phyloP scores from a whole-genome alignment of 2,797 vertebrate species.

The Coendou prehensilis region DNA sequence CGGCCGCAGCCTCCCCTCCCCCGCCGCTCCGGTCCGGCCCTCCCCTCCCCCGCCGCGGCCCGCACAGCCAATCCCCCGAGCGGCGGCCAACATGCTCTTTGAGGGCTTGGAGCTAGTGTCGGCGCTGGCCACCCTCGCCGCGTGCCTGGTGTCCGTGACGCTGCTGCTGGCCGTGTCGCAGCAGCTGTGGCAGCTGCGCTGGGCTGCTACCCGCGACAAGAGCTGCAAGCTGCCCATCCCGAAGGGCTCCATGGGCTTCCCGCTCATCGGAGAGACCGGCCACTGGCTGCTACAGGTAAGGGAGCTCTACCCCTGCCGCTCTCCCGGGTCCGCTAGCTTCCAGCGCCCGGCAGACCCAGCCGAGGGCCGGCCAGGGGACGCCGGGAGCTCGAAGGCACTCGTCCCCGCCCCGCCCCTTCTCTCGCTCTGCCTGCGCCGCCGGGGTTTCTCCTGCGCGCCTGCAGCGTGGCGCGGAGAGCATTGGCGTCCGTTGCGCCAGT shows the following conservation, averaged over 20 bases:
- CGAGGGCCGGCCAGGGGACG: slow-evolving; percentile 47
- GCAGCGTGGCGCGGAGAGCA: slow-evolving; percentile 28
- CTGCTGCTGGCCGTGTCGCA: slow-evolving; percentile 96
- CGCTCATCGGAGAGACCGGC: slow-evolving; percentile 97
- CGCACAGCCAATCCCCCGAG: slow-evolving; percentile 85
- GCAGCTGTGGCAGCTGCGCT: slow-evolving; percentile 98
- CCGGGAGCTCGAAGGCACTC: slow-evolving; percentile 71
- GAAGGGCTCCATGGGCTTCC: slow-evolving; percentile 98
- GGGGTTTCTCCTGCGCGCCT: slow-evolving; percentile 53
- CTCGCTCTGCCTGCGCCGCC: neutral
- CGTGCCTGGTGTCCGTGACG: slow-evolving; percentile 96
- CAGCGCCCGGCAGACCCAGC: neutral
- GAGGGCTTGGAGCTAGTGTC: slow-evolving; percentile 96
- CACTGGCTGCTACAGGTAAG: slow-evolving; percentile 99
- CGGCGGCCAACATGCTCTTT: slow-evolving; percentile 93
- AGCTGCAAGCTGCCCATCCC: slow-evolving; percentile 98
- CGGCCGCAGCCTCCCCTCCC: slow-evolving; percentile 78
- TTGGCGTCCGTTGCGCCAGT: neutral
- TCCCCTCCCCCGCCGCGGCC: slow-evolving; percentile 81
- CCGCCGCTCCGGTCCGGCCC: slow-evolving; percentile 67
- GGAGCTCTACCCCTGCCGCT: slow-evolving; percentile 46
- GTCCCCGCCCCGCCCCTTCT: slow-evolving; percentile 53
- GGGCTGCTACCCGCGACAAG: slow-evolving; percentile 97
- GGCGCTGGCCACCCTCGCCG: slow-evolving; percentile 96
- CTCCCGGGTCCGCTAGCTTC: slow-evolving; percentile 61